These are phyloP conservation scores for Psilopsiagon aymara DNA, from an alignment of 2,113 vertebrate genomes.

Conservation along the genomic window DNA sequence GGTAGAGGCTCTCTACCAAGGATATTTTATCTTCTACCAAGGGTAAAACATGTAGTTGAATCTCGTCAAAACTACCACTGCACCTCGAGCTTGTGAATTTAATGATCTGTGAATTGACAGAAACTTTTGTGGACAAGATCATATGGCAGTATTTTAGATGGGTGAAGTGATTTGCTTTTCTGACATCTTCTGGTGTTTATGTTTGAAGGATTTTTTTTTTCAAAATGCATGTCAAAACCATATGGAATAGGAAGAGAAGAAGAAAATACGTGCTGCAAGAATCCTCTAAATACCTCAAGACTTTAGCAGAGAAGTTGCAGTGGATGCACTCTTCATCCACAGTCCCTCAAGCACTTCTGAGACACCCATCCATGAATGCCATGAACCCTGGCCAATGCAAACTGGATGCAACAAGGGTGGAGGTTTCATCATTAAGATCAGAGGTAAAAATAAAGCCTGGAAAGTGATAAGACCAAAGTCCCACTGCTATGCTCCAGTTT, in stretches of 20 bases:
- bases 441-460: background rate
- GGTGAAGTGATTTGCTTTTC: background rate
- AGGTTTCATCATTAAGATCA: background rate
- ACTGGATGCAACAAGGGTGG: background rate
- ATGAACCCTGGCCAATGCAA: background rate
- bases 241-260: background rate
- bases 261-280: background rate
- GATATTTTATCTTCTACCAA: background rate
- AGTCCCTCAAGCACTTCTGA: background rate
- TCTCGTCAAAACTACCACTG: background rate
- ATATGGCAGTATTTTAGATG: background rate
- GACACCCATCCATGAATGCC: accelerated
- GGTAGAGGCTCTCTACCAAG: background rate
- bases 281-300: background rate
- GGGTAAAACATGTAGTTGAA: background rate
- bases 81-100: background rate
- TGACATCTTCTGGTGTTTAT: background rate
- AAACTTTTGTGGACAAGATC: background rate
- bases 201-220: background rate
- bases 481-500: background rate
- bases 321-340: background rate
- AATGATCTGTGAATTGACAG: background rate
- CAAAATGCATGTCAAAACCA: background rate
- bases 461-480: background rate
- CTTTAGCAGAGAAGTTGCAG: background rate